Base-by-base conservation (phyloP, 1,140 invertebrate genomes). In the Formica selysi region DNA sequence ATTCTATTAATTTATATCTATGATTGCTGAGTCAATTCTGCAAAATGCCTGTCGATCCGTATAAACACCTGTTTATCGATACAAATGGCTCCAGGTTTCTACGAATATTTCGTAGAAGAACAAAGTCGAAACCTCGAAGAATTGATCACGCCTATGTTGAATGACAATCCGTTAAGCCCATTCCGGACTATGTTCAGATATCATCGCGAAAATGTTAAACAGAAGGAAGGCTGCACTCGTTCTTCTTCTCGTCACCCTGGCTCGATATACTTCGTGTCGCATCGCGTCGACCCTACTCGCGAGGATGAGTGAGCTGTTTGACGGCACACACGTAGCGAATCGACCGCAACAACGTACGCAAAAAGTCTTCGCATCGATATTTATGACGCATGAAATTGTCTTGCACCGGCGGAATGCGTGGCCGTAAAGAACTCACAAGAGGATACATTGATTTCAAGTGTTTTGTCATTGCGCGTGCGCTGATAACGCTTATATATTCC, bases 151-250 rank as follows among this genome's bases (percentile, higher is more conserved):
- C 86, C 89, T 79, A 91, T 90, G 73, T 62, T 65, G 74, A 88
- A 84, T 79, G 89, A 91, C 89, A 91, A 65, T 38, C 83, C 78
- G 89, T 91, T 88, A 90, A 86, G 79, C 71, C 73, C 78, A 78
- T 73, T 88, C 64, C 57, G 89, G 73, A 84, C 89, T 71, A 73
- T 62, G 79, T 86, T 62, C 89, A 90, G 89, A 91, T 91, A 91
- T 86, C 89, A 90, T 91, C 89, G 74, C 78, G 74, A 88, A 51
- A 51, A 91, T 91, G 84, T 68, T 90, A 91, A 91, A 88, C 84
- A 90, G 89, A 91, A 84, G 78, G 64, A 54, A 59, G 54, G 76
- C 79, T 85, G 36, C 65, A 65, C 67, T 83, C 83, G 68, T 88
- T 61, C 87, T 59, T 51, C 61, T 73, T 74, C 81, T 68, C 83